Evolutionary conservation across 2,797 vertebrate genomes (phyloP).

Genomic region (Gymnocypris eckloni): DNA sequence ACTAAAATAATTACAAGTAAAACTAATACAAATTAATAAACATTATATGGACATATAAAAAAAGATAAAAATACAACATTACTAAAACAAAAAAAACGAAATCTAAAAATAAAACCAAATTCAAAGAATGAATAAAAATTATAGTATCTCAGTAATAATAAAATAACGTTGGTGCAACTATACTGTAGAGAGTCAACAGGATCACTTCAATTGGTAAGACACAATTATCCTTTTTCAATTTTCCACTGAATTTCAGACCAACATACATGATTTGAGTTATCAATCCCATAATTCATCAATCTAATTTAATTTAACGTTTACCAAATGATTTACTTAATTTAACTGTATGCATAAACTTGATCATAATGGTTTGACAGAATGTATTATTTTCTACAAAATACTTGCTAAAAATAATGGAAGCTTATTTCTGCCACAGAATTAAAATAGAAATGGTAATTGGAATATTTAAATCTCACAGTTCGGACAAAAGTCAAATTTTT

Average conservation of each 20-base stretch:
- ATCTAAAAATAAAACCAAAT: neutral
- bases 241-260: neutral
- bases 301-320: no score
- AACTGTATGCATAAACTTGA: no score
- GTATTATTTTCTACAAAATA: no score
- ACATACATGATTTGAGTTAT: no score
- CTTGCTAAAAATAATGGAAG: neutral
- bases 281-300: no score
- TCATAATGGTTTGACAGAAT: no score
- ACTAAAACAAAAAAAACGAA: neutral
- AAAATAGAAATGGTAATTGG: neutral
- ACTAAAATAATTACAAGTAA: neutral
- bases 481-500: no score
- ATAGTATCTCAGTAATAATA: neutral
- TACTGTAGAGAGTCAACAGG: neutral
- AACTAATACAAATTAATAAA: neutral
- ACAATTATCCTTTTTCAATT: neutral
- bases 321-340: no score
- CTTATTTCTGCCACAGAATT: neutral
- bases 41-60: no score
- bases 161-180: neutral
- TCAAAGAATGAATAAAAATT: neutral
- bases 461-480: neutral
- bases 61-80: no score
- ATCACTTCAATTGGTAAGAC: neutral